Base-by-base conservation (phyloP, 2,797 vertebrate genomes). In the Enteromius argenteus region DNA sequence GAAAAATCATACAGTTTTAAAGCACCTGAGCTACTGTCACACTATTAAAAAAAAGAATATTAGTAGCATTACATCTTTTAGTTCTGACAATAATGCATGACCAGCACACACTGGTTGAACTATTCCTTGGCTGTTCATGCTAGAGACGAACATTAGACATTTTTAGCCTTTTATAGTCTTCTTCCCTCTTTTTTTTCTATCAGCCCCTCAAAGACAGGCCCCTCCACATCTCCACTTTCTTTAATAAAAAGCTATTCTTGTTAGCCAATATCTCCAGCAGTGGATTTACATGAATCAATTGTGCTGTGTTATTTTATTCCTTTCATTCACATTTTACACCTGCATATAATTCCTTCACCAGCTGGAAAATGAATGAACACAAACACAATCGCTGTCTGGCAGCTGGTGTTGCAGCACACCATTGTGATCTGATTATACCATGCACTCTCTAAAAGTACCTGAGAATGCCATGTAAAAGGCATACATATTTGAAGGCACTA, bases 231-330 rank as follows among this genome's bases (percentile, higher is more conserved):
- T 15, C 35, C 10, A 79, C 84, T 85, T 82, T 77, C 37, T 60
- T 23, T 11, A 77, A 49, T 62, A 69, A 71, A 85, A 77, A 44
- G 8, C 46, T 37, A 46, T 73, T 83, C 85, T 83, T 53, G 58
- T 66, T 79, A 66, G 81, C 35, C 46, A 39, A 69, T 51, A 78
- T 73, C 23, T 79, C 66, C 27, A 74, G 68, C 27, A 56, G 56
- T 35, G 46, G 44, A 46, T 86, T 86, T 83, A 74, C 68, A 53
- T 83, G 58, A 72, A 82, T 86, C 80, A 77, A 72, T 76, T 72
- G 68, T 67, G 39, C 53, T 19, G 49, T 73, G 53, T 79, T 69
- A 80, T 56, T 68, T 21, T 82, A 42, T 76, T 64, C 53, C 17
- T 62, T 76, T 67, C 46, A 76, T 83, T 75, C 81, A 39, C 60